Conservation (phyloP, 2,797 vertebrate genomes). For the Morus bassanus region DNA sequence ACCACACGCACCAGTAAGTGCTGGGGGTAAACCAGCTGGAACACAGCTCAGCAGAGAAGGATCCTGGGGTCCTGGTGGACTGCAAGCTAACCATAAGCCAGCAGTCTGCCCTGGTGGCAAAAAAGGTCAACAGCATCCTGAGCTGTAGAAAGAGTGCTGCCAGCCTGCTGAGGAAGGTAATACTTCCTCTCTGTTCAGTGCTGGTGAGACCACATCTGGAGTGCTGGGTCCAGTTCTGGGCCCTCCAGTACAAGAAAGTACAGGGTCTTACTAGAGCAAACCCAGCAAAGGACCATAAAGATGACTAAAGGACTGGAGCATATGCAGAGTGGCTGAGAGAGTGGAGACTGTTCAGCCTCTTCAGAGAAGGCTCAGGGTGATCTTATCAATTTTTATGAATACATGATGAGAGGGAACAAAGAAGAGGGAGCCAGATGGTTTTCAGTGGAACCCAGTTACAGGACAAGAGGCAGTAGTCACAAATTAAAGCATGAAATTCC, state of each 20-base stretch:
- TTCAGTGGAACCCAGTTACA: too few relatives aligned
- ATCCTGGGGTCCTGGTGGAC: background rate
- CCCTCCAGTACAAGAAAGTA: background rate
- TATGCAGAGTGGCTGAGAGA: background rate
- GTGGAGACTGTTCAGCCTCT: background rate
- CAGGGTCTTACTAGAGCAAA: background rate
- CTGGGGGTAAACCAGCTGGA: background rate
- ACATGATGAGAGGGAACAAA: background rate
- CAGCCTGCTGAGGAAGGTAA: background rate
- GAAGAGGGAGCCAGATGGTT: background rate
- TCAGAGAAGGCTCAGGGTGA: background rate
- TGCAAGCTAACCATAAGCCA: background rate
- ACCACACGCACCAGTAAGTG: background rate
- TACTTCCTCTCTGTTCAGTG: background rate
- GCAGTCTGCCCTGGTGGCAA: background rate
- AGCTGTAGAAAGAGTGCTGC: background rate
- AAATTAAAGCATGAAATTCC: background rate
- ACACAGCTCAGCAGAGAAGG: background rate
- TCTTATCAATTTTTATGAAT: background rate
- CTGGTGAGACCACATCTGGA: background rate
- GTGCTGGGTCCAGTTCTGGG: background rate
- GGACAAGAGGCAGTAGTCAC: background rate
- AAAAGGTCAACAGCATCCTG: background rate
- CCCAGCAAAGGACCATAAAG: background rate
- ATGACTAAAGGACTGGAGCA: background rate